Evolutionary conservation across 2,113 vertebrate genomes (phyloP).

Genomic region (Lasiurus borealis): DNA sequence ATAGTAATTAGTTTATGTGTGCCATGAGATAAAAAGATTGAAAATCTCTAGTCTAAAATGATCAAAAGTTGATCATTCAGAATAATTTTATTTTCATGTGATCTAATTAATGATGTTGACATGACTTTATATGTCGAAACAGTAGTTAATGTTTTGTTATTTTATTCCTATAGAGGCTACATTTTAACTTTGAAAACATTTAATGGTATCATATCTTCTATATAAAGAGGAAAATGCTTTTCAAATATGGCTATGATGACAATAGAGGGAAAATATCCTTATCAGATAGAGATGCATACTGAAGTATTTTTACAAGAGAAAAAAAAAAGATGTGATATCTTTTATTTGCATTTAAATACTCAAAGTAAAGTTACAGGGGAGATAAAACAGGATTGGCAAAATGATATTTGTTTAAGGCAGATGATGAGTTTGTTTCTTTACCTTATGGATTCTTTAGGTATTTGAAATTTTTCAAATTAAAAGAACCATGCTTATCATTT

Average conservation of each 20-base stretch:
- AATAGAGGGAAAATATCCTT: background rate
- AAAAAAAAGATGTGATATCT: background rate
- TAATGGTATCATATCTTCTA: background rate
- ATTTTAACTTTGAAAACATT: slow-evolving; percentile 47
- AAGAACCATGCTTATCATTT: background rate
- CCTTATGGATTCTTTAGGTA: background rate
- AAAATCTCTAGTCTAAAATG: background rate
- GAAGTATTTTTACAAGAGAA: background rate
- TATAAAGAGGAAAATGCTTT: slow-evolving; percentile 32
- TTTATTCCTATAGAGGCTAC: background rate
- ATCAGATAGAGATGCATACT: background rate
- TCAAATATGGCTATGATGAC: slow-evolving; percentile 6
- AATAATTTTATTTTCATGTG: background rate
- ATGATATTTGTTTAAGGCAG: background rate
- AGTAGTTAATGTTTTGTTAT: background rate
- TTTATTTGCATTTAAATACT: slow-evolving; percentile 33
- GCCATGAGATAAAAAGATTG: background rate
- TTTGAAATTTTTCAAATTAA: background rate
- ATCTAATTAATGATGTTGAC: background rate
- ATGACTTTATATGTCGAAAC: background rate
- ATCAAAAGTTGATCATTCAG: background rate
- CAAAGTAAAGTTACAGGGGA: background rate
- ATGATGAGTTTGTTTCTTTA: background rate
- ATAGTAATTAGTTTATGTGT: background rate
- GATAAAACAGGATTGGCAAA: background rate